These are phyloP conservation scores for Apostichopus leukothele DNA, from an alignment of 53 echinoderm and acorn worm genomes.

Conservation along the genomic window DNA sequence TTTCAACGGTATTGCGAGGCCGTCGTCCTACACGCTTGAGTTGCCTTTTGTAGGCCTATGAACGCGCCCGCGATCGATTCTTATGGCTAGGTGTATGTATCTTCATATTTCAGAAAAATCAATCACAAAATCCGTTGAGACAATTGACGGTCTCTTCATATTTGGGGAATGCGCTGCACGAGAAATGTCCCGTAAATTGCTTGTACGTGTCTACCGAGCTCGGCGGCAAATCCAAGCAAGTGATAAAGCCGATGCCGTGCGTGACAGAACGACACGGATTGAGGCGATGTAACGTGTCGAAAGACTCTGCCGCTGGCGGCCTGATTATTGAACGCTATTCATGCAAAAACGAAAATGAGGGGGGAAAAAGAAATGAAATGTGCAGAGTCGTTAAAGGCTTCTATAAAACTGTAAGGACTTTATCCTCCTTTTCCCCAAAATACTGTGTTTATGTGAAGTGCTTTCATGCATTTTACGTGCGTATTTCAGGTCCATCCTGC, in stretches of 20 bases:
- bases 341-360: constrained; percentile 12
- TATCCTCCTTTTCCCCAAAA: not conserved
- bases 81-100: constrained; percentile 33
- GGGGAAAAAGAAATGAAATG: not conserved
- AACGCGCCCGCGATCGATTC: constrained; percentile 27
- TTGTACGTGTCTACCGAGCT: constrained; percentile 36
- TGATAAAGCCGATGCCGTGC: constrained; percentile 29
- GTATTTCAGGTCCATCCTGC: not conserved
- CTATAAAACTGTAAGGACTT: not conserved
- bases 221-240: constrained; percentile 38
- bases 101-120: constrained; percentile 44
- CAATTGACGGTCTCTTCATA: constrained; percentile 24
- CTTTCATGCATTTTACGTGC: constrained; percentile 41
- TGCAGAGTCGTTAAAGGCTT: constrained; percentile 23
- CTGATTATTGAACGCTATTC: constrained; percentile 42
- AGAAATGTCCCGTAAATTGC: constrained; percentile 32
- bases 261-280: constrained; percentile 37
- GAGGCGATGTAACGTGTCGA: constrained; percentile 39
- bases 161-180: constrained; percentile 26
- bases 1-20: not conserved
- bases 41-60: constrained; percentile 3
- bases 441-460: constrained; percentile 11
- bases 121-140: constrained; percentile 32
- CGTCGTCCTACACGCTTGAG: constrained; percentile 4
- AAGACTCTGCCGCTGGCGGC: constrained; percentile 45